phyloP scores from a whole-genome alignment of 2,888 invertebrate species.

The Synanthedon vespiformis region DNA sequence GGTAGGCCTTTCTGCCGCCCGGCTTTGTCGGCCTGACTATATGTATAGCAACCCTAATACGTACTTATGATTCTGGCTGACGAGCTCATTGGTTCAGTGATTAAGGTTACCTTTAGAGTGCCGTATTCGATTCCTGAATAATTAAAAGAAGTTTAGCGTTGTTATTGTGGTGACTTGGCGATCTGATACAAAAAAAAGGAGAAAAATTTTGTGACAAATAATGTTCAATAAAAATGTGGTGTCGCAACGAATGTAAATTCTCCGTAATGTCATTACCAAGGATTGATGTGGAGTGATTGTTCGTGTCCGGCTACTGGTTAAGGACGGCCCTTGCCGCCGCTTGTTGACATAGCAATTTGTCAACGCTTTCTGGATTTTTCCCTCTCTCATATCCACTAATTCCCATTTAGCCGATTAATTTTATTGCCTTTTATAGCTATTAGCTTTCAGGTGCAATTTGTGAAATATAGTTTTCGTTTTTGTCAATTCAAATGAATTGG shows the following conservation, averaged over 20 bases:
- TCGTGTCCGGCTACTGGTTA: slow-evolving; percentile 4
- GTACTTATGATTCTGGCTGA: too few relatives aligned
- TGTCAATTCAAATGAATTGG: too few relatives aligned
- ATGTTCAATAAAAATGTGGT: not conserved
- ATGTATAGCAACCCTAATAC: too few relatives aligned
- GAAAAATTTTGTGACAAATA: not conserved
- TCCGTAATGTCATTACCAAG: not conserved
- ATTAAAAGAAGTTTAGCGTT: too few relatives aligned
- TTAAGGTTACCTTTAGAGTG: too few relatives aligned
- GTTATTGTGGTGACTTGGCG: too few relatives aligned
- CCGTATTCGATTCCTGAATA: too few relatives aligned
- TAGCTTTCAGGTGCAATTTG: not conserved
- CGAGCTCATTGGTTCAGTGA: too few relatives aligned
- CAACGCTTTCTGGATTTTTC: slow-evolving; percentile 4
- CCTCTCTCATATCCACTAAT: slow-evolving; percentile 1
- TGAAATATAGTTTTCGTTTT: too few relatives aligned
- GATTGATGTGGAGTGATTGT: not conserved
- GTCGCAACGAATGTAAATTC: not conserved
- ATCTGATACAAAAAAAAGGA: too few relatives aligned
- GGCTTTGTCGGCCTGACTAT: too few relatives aligned
- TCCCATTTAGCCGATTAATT: slow-evolving; percentile 4
- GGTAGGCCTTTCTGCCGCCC: too few relatives aligned
- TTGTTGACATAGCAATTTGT: slow-evolving; percentile 5
- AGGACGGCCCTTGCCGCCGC: not conserved
- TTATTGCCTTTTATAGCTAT: not conserved